Percentiles rank a stretch among this genome's conserved stretches.
Conservation (phyloP, 2,888 invertebrate genomes). For the Drosophila crucigera region DNA sequence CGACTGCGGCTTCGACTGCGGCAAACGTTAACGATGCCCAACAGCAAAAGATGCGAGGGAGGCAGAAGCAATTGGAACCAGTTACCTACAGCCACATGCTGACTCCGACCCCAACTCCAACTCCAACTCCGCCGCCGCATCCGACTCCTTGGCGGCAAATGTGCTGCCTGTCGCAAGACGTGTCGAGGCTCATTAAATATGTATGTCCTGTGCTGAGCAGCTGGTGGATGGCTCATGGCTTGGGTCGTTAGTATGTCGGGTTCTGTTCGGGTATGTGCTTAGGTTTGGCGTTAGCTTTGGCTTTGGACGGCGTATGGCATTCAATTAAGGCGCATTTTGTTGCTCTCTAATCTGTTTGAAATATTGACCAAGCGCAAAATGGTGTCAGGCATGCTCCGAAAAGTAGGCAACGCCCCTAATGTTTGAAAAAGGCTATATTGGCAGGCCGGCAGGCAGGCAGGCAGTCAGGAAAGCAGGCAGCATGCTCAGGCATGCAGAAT, state of each 20-base stretch:
- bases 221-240: constrained; percentile 46
- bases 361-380: constrained; percentile 78
- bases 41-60: constrained; percentile 18
- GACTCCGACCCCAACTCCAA: neutral
- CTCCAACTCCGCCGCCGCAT: neutral
- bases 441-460: constrained; percentile 7
- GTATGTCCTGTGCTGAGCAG: constrained; percentile 78
- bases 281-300: constrained; percentile 1
- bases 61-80: constrained; percentile 17
- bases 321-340: constrained; percentile 76
- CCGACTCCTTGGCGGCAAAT: neutral
- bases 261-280: neutral
- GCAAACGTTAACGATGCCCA: constrained; percentile 50
- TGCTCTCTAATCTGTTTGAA: constrained; percentile 78
- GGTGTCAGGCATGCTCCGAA: constrained; percentile 67
- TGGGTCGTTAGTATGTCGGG: constrained; percentile 17
- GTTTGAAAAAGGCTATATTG: neutral
- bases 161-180: constrained; percentile 61
- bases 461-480: constrained; percentile 13
- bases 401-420: constrained; percentile 33
- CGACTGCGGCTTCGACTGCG: neutral
- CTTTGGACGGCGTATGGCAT: constrained; percentile 54
- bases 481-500: constrained; percentile 76
- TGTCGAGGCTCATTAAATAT: constrained; percentile 79
- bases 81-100: constrained; percentile 30